These are phyloP conservation scores for Syngnathus scovelli DNA, from an alignment of 2,113 vertebrate genomes.

Conservation along the genomic window DNA sequence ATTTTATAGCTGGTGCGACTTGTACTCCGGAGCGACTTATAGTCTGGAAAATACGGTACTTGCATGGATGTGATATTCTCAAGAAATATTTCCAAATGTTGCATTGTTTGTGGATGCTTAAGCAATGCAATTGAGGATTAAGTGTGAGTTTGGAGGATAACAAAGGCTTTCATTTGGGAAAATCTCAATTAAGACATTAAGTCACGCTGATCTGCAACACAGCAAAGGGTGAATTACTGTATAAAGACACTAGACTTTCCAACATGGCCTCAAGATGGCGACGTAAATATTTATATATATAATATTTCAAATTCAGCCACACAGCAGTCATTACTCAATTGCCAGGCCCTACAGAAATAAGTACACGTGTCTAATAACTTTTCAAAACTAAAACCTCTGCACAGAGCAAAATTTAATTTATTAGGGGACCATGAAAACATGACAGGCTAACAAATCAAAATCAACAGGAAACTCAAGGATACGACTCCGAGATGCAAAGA, in stretches of 20 bases:
- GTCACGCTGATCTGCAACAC: neutral
- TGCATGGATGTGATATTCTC: too few relatives aligned
- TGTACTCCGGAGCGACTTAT: too few relatives aligned
- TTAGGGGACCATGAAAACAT: neutral
- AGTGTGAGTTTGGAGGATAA: neutral
- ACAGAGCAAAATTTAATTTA: neutral
- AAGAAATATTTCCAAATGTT: neutral
- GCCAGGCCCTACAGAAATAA: conserved; percentile 6
- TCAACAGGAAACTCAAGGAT: neutral
- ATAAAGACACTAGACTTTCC: neutral
- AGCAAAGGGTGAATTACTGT: neutral
- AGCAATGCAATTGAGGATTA: neutral
- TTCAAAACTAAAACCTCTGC: too few relatives aligned
- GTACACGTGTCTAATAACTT: too few relatives aligned
- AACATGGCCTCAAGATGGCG: neutral
- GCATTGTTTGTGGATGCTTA: neutral
- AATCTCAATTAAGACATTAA: neutral
- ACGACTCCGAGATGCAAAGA: neutral
- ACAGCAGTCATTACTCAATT: conserved; percentile 1
- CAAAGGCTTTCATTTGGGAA: neutral
- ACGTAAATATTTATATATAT: neutral
- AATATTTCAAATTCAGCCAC: neutral
- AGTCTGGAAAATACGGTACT: too few relatives aligned
- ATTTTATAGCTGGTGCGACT: too few relatives aligned
- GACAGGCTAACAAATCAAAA: neutral